Conservation (phyloP, 2,888 invertebrate species). For the Meganola albula region DNA sequence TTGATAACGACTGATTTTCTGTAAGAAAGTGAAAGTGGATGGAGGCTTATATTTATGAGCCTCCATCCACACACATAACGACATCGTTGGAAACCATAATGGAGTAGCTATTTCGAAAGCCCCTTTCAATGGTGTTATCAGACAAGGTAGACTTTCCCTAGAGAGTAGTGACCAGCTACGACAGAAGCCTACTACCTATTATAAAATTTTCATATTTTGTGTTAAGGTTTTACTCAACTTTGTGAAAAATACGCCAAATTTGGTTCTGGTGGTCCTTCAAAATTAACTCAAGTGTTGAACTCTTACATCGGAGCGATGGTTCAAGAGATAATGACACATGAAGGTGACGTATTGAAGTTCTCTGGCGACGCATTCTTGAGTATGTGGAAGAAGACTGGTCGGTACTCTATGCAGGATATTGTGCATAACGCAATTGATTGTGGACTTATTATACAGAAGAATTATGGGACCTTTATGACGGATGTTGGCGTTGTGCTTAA, state of each 20-base stretch:
- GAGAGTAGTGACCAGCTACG: no score
- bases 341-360: conserved; percentile 82
- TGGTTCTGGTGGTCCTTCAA: conserved; percentile 82
- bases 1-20: no score
- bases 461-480: conserved; percentile 79
- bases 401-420: conserved; percentile 75
- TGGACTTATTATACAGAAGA: conserved; percentile 81
- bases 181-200: no score
- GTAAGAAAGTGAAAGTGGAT: no score
- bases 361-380: conserved; percentile 82
- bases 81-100: no score
- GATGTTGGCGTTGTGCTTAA: conserved; percentile 79
- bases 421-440: conserved; percentile 82
- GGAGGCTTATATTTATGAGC: no score
- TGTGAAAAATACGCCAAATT: conserved; percentile 81
- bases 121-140: no score
- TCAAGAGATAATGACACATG: conserved; percentile 80
- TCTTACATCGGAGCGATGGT: conserved; percentile 84
- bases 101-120: no score
- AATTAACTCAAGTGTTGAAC: conserved; percentile 82
- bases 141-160: no score
- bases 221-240: conserved; percentile 79
- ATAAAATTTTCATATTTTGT: no score
- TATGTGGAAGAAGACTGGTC: conserved; percentile 79
- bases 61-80: no score